Percentiles rank a stretch among this genome's conserved stretches.
phyloP scores from a whole-genome alignment of 2,797 vertebrate species.

The Buceros bicornis region DNA sequence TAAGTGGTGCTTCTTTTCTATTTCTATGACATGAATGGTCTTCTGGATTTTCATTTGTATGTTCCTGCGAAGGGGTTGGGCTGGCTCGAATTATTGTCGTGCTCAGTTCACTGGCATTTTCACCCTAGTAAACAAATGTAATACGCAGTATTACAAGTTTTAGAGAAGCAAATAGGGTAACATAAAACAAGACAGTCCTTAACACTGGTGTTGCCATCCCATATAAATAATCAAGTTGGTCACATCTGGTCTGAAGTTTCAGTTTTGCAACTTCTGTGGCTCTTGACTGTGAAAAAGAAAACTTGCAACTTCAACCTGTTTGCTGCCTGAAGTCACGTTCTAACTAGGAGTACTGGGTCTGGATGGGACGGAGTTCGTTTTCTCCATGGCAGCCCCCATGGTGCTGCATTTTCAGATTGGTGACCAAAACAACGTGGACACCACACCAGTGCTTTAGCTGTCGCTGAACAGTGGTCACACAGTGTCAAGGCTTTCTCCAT shows the following conservation, averaged over 20 bases:
- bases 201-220: not conserved
- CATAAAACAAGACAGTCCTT: not conserved
- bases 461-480: not conserved
- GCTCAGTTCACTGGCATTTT: slow-evolving; percentile 86
- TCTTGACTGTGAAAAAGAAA: not conserved
- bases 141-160: not conserved
- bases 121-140: slow-evolving; percentile 76
- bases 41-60: slow-evolving; percentile 36
- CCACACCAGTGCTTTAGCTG: not conserved
- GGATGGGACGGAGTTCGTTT: not conserved
- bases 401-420: not conserved
- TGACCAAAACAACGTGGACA: not conserved
- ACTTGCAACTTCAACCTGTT: not conserved
- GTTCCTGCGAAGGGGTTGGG: slow-evolving; percentile 84
- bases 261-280: not conserved
- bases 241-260: not conserved
- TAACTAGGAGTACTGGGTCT: not conserved
- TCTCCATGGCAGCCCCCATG: not conserved
- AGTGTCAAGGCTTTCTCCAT: not conserved
- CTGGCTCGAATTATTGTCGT: slow-evolving; percentile 92
- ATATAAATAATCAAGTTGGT: not conserved
- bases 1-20: not conserved
- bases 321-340: not conserved
- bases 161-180: not conserved
- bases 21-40: slow-evolving; percentile 11